Percentiles rank a stretch among this genome's conserved stretches.
Conservation (phyloP, 2,113 vertebrate genomes). For the Ariopsis seemanni region DNA sequence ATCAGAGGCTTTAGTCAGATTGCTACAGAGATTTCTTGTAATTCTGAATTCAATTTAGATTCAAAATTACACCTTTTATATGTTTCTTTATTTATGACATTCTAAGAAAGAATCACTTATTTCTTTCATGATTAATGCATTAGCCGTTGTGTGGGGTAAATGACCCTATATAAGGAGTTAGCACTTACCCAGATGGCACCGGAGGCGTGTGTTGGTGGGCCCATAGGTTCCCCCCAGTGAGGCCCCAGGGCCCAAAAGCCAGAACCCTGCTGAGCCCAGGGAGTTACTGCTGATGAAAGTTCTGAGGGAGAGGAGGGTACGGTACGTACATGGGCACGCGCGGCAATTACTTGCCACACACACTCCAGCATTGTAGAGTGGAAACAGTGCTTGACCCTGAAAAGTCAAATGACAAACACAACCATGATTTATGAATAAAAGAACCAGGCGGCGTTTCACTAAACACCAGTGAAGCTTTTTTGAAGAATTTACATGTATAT, state of each 20-base stretch:
- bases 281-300: slow-evolving; percentile 85
- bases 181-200: slow-evolving; percentile 83
- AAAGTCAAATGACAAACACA: slow-evolving; percentile 29
- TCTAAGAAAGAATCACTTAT: neutral
- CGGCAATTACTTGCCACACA: slow-evolving; percentile 82
- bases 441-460: neutral
- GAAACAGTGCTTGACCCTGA: slow-evolving; percentile 81
- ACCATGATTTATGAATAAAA: neutral
- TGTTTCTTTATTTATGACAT: neutral
- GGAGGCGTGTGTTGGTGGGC: slow-evolving; percentile 81
- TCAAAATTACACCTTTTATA: neutral
- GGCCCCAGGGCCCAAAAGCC: slow-evolving; percentile 78
- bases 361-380: slow-evolving; percentile 80
- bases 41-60: neutral
- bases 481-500: slow-evolving; percentile 8
- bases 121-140: neutral
- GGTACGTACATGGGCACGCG: slow-evolving; percentile 79
- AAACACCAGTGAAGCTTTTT: neutral
- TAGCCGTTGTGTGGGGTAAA: neutral
- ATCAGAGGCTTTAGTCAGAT: neutral
- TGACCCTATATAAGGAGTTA: neutral
- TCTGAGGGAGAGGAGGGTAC: slow-evolving; percentile 78
- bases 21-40: neutral
- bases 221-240: slow-evolving; percentile 78
- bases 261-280: slow-evolving; percentile 83